phyloP scores from a whole-genome alignment of 2,113 vertebrate genomes.

The Herpailurus yagouaroundi region DNA sequence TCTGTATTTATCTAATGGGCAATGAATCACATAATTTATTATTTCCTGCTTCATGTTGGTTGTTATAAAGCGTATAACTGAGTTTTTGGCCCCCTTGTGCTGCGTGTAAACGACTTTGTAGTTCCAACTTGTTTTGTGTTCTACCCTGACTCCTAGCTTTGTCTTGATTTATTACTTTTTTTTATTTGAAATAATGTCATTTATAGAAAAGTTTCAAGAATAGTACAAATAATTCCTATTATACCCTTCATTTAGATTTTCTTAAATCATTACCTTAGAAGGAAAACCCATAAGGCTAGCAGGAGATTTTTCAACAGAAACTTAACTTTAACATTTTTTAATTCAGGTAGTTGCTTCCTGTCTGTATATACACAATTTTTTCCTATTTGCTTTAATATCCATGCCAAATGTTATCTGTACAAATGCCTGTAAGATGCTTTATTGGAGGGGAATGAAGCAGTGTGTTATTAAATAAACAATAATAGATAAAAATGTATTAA shows the following conservation, averaged over 20 bases:
- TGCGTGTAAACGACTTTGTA: conserved; percentile 26
- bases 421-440: conserved; percentile 1
- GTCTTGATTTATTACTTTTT: not conserved
- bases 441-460: not conserved
- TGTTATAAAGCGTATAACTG: conserved; percentile 39
- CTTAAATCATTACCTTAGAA: not conserved
- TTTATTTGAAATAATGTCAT: not conserved
- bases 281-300: not conserved
- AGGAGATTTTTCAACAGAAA: not conserved
- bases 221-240: not conserved
- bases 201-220: conserved; percentile 20
- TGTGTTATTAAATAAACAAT: not conserved
- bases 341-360: not conserved
- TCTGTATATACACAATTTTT: not conserved
- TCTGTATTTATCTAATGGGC: conserved; percentile 11
- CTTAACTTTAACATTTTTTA: not conserved
- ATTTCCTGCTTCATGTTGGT: conserved; percentile 27
- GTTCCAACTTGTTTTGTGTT: conserved; percentile 22
- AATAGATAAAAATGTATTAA: conserved; percentile 11
- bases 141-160: not conserved
- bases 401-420: not conserved
- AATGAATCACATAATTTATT: conserved; percentile 41
- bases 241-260: not conserved
- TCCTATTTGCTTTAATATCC: conserved; percentile 31
- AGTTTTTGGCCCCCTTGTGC: conserved; percentile 21